phyloP scores from a whole-genome alignment of 2,113 vertebrate genomes.

The Rhineura floridana region DNA sequence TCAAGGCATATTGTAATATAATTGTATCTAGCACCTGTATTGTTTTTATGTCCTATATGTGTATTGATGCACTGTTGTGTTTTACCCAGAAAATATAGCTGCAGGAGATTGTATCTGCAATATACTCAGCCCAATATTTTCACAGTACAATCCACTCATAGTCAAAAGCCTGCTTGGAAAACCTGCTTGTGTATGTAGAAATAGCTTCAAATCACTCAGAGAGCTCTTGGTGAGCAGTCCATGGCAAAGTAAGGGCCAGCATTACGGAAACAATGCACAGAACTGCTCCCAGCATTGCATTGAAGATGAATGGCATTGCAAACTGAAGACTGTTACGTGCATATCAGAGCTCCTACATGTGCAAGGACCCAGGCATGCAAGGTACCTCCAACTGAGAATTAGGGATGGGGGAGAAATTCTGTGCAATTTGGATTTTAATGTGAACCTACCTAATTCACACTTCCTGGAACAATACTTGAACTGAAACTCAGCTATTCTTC shows the following conservation, averaged over 20 bases:
- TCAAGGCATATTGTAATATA: conserved; percentile 62
- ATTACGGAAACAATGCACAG: neutral
- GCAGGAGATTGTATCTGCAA: conserved; percentile 33
- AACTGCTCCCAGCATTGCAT: neutral
- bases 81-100: conserved; percentile 54
- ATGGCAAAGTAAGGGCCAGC: neutral
- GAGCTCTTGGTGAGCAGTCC: neutral
- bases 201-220: neutral
- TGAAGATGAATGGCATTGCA: neutral
- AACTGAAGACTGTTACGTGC: neutral
- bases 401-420: too few species aligned
- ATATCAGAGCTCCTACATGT: neutral
- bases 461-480: neutral
- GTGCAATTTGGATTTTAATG: too few species aligned
- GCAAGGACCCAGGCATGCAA: neutral
- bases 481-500: too few species aligned
- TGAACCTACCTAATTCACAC: too few species aligned
- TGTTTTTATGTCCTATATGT: conserved; percentile 54
- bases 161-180: neutral
- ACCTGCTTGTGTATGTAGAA: neutral
- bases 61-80: conserved; percentile 25
- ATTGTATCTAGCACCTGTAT: conserved; percentile 55
- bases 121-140: neutral
- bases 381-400: neutral
- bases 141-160: neutral